Evolutionary conservation across 2,113 vertebrate genomes (phyloP).

Genomic region (Stictonetta naevosa): DNA sequence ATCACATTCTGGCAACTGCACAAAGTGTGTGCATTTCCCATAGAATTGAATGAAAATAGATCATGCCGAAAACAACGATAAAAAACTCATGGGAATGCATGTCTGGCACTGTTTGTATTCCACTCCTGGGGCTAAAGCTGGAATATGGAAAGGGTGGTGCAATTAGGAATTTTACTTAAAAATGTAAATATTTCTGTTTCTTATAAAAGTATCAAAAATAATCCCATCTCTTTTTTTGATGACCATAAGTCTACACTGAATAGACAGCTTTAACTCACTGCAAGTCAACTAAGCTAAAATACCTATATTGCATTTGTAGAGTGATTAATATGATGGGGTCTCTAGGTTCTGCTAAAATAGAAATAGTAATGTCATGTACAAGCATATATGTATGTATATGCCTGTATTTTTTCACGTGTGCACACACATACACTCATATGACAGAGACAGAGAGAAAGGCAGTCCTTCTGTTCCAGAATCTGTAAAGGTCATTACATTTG

Average conservation of each 20-base stretch:
- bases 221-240: background rate
- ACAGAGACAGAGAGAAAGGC: background rate
- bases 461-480: slow-evolving; percentile 7
- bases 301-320: background rate
- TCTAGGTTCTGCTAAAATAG: slow-evolving; percentile 3
- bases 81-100: slow-evolving; percentile 68
- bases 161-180: slow-evolving; percentile 3
- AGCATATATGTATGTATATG: background rate
- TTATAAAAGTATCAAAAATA: slow-evolving; percentile 7
- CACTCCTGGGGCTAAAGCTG: slow-evolving; percentile 17
- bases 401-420: background rate
- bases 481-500: slow-evolving; percentile 4
- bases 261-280: background rate
- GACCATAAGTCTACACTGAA: background rate
- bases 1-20: slow-evolving; percentile 67
- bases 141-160: slow-evolving; percentile 34
- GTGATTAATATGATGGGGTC: background rate
- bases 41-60: slow-evolving; percentile 80
- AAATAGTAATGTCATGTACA: background rate
- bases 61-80: slow-evolving; percentile 65
- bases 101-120: slow-evolving; percentile 66
- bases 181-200: slow-evolving; percentile 37
- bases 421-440: background rate
- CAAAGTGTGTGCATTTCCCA: slow-evolving; percentile 76
- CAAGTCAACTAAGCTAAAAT: background rate